Conservation (phyloP, 2,113 vertebrate species). For the Paramisgurnus dabryanus region DNA sequence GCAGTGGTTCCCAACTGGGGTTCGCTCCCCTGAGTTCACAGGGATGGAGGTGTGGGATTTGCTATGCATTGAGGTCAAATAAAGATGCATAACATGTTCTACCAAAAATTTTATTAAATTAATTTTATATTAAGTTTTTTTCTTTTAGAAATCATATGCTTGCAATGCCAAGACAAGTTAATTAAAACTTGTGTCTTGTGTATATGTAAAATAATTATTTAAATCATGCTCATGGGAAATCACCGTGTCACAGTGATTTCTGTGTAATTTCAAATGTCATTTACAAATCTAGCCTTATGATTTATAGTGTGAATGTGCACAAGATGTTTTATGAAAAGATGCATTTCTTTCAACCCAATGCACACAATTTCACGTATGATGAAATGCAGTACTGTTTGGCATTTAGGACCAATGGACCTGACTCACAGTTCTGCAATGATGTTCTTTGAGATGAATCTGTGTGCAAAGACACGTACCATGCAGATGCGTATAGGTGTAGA, state of each 20-base stretch:
- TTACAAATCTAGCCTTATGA: neutral
- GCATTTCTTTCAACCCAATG: neutral
- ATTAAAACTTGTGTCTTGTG: too few relatives aligned
- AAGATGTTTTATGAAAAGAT: neutral
- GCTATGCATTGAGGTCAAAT: too few relatives aligned
- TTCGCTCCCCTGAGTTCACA: too few relatives aligned
- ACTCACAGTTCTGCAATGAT: neutral
- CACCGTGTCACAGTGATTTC: neutral
- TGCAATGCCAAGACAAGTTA: too few relatives aligned
- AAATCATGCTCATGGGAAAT: too few relatives aligned
- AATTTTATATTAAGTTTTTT: too few relatives aligned
- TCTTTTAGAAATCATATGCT: too few relatives aligned
- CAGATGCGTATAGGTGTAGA: conserved; percentile 13
- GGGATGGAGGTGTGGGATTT: too few relatives aligned
- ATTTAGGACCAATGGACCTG: neutral
- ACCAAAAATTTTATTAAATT: too few relatives aligned
- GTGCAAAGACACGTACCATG: neutral
- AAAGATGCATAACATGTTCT: too few relatives aligned
- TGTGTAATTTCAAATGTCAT: neutral
- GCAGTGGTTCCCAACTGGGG: too few relatives aligned
- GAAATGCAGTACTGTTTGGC: neutral
- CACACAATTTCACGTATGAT: neutral
- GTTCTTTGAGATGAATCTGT: conserved; percentile 3
- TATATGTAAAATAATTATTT: too few relatives aligned
- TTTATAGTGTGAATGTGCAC: neutral